phyloP scores from a whole-genome alignment of 2,888 invertebrate genomes.

The Chrysodeixis includens region DNA sequence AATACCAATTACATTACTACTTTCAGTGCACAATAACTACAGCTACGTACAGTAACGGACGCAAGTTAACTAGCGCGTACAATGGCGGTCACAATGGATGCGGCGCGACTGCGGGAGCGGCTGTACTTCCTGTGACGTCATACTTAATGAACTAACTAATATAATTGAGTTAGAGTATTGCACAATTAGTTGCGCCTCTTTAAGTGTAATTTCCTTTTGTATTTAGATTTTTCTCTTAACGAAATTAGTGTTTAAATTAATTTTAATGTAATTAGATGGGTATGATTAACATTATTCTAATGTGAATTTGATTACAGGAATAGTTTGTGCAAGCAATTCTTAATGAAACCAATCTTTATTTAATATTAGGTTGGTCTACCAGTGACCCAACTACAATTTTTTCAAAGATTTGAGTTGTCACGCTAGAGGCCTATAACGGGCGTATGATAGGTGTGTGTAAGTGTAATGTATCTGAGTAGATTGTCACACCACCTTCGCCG shows the following conservation, averaged over 20 bases:
- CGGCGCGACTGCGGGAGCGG: constrained; percentile 18
- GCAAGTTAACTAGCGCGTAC: constrained; percentile 16
- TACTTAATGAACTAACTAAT: background rate
- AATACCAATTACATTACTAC: background rate
- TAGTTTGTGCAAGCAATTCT: too few species aligned
- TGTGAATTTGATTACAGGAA: too few species aligned
- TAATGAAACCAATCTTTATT: too few species aligned
- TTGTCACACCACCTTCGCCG: too few species aligned
- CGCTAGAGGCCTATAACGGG: too few species aligned
- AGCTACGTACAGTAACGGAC: constrained; percentile 4
- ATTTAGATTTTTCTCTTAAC: background rate
- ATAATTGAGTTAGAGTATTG: background rate
- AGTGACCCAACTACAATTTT: too few species aligned
- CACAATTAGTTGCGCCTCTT: background rate
- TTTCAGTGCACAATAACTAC: background rate
- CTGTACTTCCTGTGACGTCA: constrained; percentile 34
- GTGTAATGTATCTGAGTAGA: too few species aligned
- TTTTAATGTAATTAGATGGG: too few species aligned
- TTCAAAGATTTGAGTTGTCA: too few species aligned
- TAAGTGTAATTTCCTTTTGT: background rate
- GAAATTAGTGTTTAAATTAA: background rate
- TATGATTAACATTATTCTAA: too few species aligned
- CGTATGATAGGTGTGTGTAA: too few species aligned
- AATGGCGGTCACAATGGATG: constrained; percentile 25
- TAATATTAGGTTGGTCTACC: too few species aligned